Conservation (phyloP, 92 coral and sea anemone genomes). For the Ricordea florida region DNA sequence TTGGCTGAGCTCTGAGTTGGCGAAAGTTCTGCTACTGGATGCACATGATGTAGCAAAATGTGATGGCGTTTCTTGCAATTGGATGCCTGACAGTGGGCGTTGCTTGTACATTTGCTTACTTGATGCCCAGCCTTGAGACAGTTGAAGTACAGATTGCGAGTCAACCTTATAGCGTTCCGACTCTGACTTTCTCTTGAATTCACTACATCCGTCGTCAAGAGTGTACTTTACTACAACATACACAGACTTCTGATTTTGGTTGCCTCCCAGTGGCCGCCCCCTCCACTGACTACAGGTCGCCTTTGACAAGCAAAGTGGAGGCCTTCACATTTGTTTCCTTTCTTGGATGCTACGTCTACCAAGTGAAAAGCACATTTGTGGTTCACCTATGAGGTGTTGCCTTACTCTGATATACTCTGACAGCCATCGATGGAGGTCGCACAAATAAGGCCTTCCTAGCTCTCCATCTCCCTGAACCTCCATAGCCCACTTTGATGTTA, state of each 20-base stretch:
- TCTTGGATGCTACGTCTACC: slow-evolving; percentile 1
- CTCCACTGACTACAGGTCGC: slow-evolving; percentile 1
- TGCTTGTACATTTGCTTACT: neutral
- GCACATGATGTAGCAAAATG: slow-evolving; percentile 34
- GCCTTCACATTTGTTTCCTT: neutral
- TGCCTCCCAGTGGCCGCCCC: neutral
- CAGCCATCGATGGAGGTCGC: slow-evolving; percentile 52
- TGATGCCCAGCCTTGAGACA: slow-evolving; percentile 37
- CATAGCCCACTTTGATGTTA: slow-evolving; percentile 58
- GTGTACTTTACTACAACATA: slow-evolving; percentile 19
- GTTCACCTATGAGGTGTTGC: slow-evolving; percentile 36
- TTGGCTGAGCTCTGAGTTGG: slow-evolving; percentile 1
- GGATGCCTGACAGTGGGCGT: slow-evolving; percentile 12
- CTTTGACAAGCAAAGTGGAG: slow-evolving; percentile 1
- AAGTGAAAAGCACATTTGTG: neutral
- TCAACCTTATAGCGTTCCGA: slow-evolving; percentile 23
- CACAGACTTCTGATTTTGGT: slow-evolving; percentile 19
- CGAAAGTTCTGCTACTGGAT: neutral
- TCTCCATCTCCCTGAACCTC: slow-evolving; percentile 49
- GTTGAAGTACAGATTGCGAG: slow-evolving; percentile 24
- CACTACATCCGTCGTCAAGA: slow-evolving; percentile 35
- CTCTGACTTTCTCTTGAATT: slow-evolving; percentile 21
- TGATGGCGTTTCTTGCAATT: slow-evolving; percentile 24
- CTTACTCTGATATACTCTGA: slow-evolving; percentile 56
- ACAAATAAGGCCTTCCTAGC: slow-evolving; percentile 55